Base-by-base conservation (phyloP, 2,797 vertebrate genomes). In the Cygnus olor region DNA sequence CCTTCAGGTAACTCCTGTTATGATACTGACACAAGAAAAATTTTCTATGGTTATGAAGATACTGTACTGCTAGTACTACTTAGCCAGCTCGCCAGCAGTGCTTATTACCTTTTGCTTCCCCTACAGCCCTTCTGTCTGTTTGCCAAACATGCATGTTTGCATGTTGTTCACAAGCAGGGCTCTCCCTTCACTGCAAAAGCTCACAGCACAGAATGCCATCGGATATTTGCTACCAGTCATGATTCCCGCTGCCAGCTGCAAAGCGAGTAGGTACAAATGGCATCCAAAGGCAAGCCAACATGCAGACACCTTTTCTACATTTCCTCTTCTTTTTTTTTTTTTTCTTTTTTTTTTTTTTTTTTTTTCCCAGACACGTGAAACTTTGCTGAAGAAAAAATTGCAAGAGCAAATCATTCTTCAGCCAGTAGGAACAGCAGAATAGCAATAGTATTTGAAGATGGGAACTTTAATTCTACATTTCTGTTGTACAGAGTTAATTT, bases 61-160 rank as follows among this genome's bases (percentile, higher is more conserved):
- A 1, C 30, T 10, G 21, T 19, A 17, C 58, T n/a, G 6, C 11
- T 28, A 4, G 18, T n/a, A 68, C 12, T 30, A 27, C 66, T 82
- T 17, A 8, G 7, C n/a, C 56, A 34, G n/a, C 21, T 53, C 47
- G 16, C 2, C 0, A 38, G 22, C 34, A 25, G 10, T 0, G 11
- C 25, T 18, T 25, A 17, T 44, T 42, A 18, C 28, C 20, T 47
- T 61, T 54, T 25, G 28, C 12, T 42, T 74, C 57, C 63, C 36
- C 45, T 14, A 4, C 15, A n/a, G 32, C 6, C 8, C 51, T 17
- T 4, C 3, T 11, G 9, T 1, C 38, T 6, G 0, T 64, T 30
- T 69, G 40, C 34, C n/a, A 66, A 70, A 22, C 0, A 5, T 7
- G 12, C 57, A 16, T 32, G 45, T 60, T 25, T 22, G 58, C 8